Conservation (phyloP, 2,888 invertebrate genomes). For the Lasius platythorax region DNA sequence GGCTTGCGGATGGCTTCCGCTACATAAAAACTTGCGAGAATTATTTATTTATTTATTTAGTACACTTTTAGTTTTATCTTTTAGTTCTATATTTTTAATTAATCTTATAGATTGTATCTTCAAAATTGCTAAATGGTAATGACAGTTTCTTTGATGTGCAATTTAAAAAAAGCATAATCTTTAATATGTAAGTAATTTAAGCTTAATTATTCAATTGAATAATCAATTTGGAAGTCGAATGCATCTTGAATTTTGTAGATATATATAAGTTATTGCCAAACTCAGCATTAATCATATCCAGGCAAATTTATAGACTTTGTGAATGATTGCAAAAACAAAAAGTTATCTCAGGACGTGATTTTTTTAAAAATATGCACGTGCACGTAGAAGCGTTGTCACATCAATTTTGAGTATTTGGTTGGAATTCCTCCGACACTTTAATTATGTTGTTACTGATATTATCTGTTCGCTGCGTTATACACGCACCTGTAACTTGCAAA, state of each 20-base stretch:
- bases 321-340: conserved; percentile 12
- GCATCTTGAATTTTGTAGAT: background rate
- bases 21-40: background rate
- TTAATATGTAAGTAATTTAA: background rate
- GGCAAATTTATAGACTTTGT: background rate
- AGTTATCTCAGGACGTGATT: background rate
- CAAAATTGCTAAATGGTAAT: background rate
- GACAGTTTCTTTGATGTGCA: background rate
- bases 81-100: background rate
- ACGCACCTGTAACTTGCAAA: background rate
- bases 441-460: conserved; percentile 28
- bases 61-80: background rate
- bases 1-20: background rate
- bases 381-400: background rate
- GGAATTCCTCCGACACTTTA: background rate
- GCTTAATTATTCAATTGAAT: background rate
- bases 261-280: background rate
- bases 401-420: background rate
- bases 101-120: background rate
- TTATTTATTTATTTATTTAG: background rate
- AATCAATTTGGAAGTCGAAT: background rate
- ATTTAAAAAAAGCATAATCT: background rate
- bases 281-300: background rate
- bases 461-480: conserved; percentile 18
- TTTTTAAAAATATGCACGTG: background rate